Evolutionary conservation across 2,888 invertebrate species (phyloP), one percentile per base, ranked within the genome.

Genomic region (Phyllotreta cruciferae): DNA sequence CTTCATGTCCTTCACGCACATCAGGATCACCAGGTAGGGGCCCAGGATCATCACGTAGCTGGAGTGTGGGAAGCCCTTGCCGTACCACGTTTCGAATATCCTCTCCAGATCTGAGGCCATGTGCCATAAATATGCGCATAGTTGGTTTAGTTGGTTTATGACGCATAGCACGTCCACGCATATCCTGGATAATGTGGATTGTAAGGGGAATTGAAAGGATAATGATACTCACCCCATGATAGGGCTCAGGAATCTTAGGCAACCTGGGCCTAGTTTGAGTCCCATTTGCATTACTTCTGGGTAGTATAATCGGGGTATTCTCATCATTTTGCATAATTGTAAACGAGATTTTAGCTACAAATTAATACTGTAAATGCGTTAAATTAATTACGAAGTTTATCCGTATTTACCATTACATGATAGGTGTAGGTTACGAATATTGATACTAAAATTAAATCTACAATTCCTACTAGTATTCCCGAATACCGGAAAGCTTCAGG

Each of bases 401-500:
- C 24, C 37, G 44, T 47, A 76, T 83, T 85, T 69, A 92, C 91
- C 75, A 96, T 83, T 56, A 94, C 84, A 78, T 95, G 92, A 78
- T 96, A 88, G 75, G 95, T 94, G 80, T 96, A 94, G 24, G 93
- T 90, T 77, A 93, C 88, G 24, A 96, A 83, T 39, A 85, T 76
- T 56, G 93, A 94, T 39, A 95, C 89, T 11, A 92, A 66, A 42
- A 92, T 77, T 0, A 94, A 88, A 10, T 90, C 88, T 52, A 91
- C 79, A 35, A 90, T 81, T 7, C 94, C 96, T 14, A 89, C 87
- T 68, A 90, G 79, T 24, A 94, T 84, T 0, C 96, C 96, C 3
- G 94, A 86, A 78, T 93, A 88, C 69, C 87, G 86, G 79, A 94
- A 92, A 9, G 94, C 96, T 75, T 90, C 87, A 6, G 96, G 96